phyloP scores from a whole-genome alignment of 53 echinoderm and acorn worm species.

The Hippasteria phrygiana region DNA sequence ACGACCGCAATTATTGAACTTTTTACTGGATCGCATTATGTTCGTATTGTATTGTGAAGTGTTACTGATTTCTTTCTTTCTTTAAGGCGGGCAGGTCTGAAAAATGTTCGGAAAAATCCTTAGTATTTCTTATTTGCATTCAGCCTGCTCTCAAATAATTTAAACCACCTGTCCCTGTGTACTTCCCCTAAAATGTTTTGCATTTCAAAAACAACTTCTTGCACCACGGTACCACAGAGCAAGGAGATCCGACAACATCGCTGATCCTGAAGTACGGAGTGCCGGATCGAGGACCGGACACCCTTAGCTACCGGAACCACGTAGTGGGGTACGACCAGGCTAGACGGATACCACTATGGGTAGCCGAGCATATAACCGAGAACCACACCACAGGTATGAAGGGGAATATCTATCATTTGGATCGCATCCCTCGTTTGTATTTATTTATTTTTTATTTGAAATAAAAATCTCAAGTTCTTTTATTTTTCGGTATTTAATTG shows the following conservation, averaged over 20 bases:
- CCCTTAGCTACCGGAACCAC: slow-evolving; percentile 78
- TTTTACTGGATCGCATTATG: too few species aligned
- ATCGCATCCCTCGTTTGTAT: not conserved
- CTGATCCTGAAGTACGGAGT: slow-evolving; percentile 85
- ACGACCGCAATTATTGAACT: too few species aligned
- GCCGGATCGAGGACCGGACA: slow-evolving; percentile 79
- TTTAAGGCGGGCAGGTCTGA: too few species aligned
- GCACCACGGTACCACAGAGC: not conserved
- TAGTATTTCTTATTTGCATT: too few species aligned
- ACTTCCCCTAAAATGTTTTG: not conserved
- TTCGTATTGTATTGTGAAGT: too few species aligned
- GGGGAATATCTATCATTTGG: too few species aligned
- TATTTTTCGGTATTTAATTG: too few species aligned
- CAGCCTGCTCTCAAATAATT: too few species aligned
- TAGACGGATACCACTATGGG: slow-evolving; percentile 85
- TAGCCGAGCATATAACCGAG: slow-evolving; percentile 87
- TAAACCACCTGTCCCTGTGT: not conserved
- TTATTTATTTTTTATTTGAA: too few species aligned
- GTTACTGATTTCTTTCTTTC: too few species aligned
- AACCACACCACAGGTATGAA: slow-evolving; percentile 73
- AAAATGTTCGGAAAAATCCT: too few species aligned
- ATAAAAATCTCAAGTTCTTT: too few species aligned
- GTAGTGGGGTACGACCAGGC: slow-evolving; percentile 86
- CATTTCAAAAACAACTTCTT: not conserved
- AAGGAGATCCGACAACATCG: not conserved